Evolutionary conservation across 2,888 invertebrate species (phyloP).

Genomic region (Ophion obscuratus): DNA sequence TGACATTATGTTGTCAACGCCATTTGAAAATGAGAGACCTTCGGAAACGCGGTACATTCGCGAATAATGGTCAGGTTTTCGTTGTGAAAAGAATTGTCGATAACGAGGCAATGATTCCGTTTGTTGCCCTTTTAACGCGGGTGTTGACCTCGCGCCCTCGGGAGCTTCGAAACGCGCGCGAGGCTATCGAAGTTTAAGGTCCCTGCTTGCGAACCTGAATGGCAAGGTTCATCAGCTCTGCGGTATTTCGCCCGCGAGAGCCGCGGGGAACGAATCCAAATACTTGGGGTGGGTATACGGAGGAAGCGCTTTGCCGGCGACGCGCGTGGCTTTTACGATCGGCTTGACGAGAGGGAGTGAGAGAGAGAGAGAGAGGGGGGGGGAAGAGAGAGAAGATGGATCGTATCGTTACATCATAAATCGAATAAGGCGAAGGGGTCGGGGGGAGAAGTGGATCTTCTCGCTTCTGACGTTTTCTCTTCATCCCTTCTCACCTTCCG

Average conservation of each 20-base stretch:
- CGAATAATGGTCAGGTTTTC: neutral
- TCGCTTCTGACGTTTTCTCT: slow-evolving; percentile 33
- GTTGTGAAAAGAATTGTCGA: slow-evolving; percentile 7
- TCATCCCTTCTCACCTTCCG: slow-evolving; percentile 35
- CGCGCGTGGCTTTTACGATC: slow-evolving; percentile 65
- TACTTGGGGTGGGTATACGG: slow-evolving; percentile 5
- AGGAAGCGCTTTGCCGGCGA: slow-evolving; percentile 43
- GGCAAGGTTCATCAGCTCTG: slow-evolving; percentile 68
- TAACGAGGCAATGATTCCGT: slow-evolving; percentile 17
- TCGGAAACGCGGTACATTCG: neutral
- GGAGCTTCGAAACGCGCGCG: neutral
- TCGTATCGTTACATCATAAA: slow-evolving; percentile 61
- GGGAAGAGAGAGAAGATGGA: slow-evolving; percentile 79
- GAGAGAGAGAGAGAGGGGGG: neutral
- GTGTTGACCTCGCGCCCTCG: slow-evolving; percentile 69
- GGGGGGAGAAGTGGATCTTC: slow-evolving; percentile 40
- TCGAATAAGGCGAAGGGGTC: neutral
- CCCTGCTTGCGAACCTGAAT: slow-evolving; percentile 62
- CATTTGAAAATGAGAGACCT: neutral
- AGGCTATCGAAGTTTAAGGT: slow-evolving; percentile 74
- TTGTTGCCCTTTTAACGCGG: slow-evolving; percentile 39
- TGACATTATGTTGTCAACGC: neutral
- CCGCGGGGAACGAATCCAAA: slow-evolving; percentile 11
- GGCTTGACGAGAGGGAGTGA: slow-evolving; percentile 83
- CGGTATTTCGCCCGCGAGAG: neutral